These are phyloP conservation scores for Lordiphosa andalusiaca DNA, from an alignment of 2,888 invertebrate species.

Conservation along the genomic window DNA sequence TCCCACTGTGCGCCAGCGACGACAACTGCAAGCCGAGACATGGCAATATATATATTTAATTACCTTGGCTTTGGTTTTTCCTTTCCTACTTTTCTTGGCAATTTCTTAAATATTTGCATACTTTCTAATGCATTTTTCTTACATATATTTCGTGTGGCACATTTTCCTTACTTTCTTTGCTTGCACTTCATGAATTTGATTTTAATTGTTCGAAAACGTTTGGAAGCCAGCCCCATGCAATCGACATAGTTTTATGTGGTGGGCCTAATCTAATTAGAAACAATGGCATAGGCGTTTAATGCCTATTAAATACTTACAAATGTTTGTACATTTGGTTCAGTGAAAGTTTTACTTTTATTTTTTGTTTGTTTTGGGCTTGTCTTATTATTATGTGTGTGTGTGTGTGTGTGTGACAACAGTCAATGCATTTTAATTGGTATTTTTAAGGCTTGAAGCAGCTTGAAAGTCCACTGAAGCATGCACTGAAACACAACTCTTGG, in stretches of 20 bases:
- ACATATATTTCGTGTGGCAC: slow-evolving; percentile 23
- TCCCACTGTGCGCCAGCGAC: not conserved
- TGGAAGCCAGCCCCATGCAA: slow-evolving; percentile 33
- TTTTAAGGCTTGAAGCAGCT: slow-evolving; percentile 48
- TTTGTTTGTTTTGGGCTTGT: slow-evolving; percentile 3
- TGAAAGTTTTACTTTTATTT: slow-evolving; percentile 58
- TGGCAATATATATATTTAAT: slow-evolving; percentile 57
- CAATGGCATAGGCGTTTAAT: slow-evolving; percentile 49
- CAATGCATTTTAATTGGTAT: slow-evolving; percentile 60
- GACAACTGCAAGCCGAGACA: slow-evolving; percentile 16
- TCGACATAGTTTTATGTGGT: slow-evolving; percentile 60
- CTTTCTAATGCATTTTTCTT: slow-evolving; percentile 63
- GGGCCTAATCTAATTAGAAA: slow-evolving; percentile 70
- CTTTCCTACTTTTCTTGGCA: slow-evolving; percentile 25
- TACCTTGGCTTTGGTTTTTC: slow-evolving; percentile 36
- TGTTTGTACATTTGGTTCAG: slow-evolving; percentile 36
- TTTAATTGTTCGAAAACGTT: slow-evolving; percentile 47
- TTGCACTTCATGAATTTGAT: slow-evolving; percentile 46
- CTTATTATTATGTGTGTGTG: slow-evolving; percentile 16
- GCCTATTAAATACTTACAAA: slow-evolving; percentile 52
- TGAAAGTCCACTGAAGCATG: slow-evolving; percentile 36
- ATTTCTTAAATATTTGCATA: slow-evolving; percentile 67
- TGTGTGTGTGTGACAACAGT: slow-evolving; percentile 34
- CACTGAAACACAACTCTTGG: slow-evolving; percentile 16
- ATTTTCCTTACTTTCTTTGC: slow-evolving; percentile 36